A percentile compares a stretch with the other conserved stretches of the same genome.
phyloP scores from a whole-genome alignment of 2,888 invertebrate species.

The Caradrina kadenii region DNA sequence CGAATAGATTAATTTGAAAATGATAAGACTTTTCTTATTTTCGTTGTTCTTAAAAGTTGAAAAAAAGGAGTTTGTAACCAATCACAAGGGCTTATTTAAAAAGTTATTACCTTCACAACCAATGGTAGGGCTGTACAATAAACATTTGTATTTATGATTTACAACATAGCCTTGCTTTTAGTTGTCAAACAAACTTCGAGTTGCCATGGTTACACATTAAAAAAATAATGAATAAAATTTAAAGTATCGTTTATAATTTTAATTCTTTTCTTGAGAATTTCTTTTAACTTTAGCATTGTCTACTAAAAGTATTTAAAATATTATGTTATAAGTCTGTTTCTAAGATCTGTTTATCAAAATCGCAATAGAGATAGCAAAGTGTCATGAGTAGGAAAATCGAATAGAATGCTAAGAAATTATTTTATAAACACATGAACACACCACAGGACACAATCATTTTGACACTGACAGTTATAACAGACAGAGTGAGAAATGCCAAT shows the following conservation, averaged over 20 bases:
- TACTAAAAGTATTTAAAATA: background rate
- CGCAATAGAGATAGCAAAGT: background rate
- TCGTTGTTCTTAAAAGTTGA: background rate
- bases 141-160: fast-evolving
- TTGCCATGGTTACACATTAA: conserved; percentile 71
- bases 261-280: background rate
- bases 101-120: background rate
- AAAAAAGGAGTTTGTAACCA: conserved; percentile 14
- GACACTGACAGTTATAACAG: no score
- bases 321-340: background rate
- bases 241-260: background rate
- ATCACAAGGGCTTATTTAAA: background rate
- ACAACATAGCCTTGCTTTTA: conserved; percentile 21
- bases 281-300: background rate
- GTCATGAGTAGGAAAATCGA: no score
- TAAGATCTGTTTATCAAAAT: background rate
- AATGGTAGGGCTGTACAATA: conserved; percentile 21
- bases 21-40: conserved; percentile 36
- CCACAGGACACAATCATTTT: background rate
- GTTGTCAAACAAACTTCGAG: conserved; percentile 63
- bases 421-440: background rate
- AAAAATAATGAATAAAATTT: background rate
- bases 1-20: conserved; percentile 63
- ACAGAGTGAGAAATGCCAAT: no score
- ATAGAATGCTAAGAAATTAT: background rate